Percentiles rank a stretch among this genome's conserved stretches.
phyloP scores from a whole-genome alignment of 2,797 vertebrate genomes.

The Myripristis jacobus region DNA sequence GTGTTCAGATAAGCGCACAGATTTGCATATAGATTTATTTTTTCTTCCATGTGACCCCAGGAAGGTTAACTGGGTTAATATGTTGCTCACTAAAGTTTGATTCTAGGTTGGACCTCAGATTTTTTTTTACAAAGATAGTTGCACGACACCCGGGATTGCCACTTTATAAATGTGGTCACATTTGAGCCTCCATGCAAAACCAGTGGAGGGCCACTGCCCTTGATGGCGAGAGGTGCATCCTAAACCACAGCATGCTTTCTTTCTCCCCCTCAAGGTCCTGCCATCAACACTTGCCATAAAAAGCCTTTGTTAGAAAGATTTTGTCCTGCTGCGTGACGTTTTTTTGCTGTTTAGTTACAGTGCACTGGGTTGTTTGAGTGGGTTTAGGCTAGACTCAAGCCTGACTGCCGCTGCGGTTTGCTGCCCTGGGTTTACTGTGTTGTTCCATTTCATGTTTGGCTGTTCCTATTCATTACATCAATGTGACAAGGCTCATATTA shows the following conservation, averaged over 20 bases:
- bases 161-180: too few species aligned
- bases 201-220: too few species aligned
- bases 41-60: too few species aligned
- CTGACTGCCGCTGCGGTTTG: conserved; percentile 25
- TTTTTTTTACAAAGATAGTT: neutral
- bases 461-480: conserved; percentile 30
- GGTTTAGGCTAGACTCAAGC: conserved; percentile 51
- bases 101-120: too few species aligned
- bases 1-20: too few species aligned
- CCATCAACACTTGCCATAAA: neutral
- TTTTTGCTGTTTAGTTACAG: neutral
- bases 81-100: too few species aligned
- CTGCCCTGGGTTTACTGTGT: conserved; percentile 14
- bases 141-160: neutral
- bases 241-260: too few species aligned
- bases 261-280: too few species aligned
- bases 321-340: conserved; percentile 9
- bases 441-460: conserved; percentile 32
- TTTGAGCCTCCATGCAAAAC: neutral
- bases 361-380: neutral
- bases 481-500: conserved; percentile 37
- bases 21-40: too few species aligned
- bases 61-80: too few species aligned
- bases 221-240: too few species aligned
- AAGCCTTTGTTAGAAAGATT: neutral